Base-by-base conservation (phyloP, 2,888 invertebrate species). In the Melinopterus prodromus region DNA sequence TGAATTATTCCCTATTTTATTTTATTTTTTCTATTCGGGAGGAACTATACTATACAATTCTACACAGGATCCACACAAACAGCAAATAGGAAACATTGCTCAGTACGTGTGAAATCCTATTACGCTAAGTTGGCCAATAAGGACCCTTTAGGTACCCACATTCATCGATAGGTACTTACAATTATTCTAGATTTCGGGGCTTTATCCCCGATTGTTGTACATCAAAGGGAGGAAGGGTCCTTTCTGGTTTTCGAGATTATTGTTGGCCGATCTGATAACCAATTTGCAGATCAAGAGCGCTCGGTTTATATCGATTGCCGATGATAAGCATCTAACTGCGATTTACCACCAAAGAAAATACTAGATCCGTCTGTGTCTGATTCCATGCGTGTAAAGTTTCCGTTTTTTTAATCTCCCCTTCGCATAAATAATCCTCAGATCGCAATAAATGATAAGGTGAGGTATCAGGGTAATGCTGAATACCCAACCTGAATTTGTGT, bases 241-340 rank as follows among this genome's bases (percentile, higher is more conserved):
- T 74, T 74, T 74, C n/a, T 74, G n/a, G 87, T 87, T 88, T 87
- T 85, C 84, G 84, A 86, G 88, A 88, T 88, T 88, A 85, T 84
- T 82, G 75, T 85, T 85, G 78, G 69, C 71, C 75, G 86, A 88
- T 88, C 88, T 88, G 88, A 88, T 88, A 88, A 88, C 86, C 85
- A 86, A 86, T 85, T 86, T 85, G n/a, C n/a, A 35, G 80, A 81
- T 82, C 82, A 82, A 82, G 83, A 83, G 81, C 70, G 53, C 76
- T 77, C 74, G 80, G 75, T 77, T 76, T 77, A 26, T 80, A 53
- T 75, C 80, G 80, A 79, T 82, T 82, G 82, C 78, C 78, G 78
- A 79, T 72, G 82, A 82, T 83, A 79, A 79, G 69, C 38, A 80
- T 80, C 80, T 71, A 79, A 16, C 71, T 77, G 71, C n/a, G 78